Evolutionary conservation across 2,113 vertebrate genomes (phyloP).

Genomic region (Cochlearius cochlearius): DNA sequence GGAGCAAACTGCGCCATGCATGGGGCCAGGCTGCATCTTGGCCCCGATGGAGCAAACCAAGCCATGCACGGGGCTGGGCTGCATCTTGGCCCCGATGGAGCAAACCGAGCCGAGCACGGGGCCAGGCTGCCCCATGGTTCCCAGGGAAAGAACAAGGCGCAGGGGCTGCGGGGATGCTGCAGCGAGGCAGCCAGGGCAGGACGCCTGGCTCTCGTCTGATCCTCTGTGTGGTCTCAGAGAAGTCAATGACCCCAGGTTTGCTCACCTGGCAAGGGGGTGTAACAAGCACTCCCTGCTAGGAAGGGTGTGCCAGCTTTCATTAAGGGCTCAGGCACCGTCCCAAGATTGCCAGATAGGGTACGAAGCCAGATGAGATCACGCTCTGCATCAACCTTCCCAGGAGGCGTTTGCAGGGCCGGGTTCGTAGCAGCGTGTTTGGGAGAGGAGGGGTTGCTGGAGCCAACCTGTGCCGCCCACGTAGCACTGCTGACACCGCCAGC

Average conservation of each 20-base stretch:
- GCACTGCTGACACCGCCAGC: not conserved
- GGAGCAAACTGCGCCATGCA: no score
- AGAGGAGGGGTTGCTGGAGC: not conserved
- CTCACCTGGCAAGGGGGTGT: not conserved
- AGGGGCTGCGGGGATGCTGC: not conserved
- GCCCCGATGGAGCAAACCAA: not conserved
- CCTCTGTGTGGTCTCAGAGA: not conserved
- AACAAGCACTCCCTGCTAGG: not conserved
- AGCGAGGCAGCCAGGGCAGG: not conserved
- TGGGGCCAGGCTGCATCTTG: not conserved
- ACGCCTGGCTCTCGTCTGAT: rapidly evolving
- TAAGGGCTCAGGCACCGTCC: not conserved
- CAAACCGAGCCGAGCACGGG: rapidly evolving
- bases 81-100: not conserved
- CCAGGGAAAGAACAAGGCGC: rapidly evolving
- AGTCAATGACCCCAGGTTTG: not conserved
- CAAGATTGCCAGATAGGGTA: not conserved
- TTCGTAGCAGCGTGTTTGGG: not conserved
- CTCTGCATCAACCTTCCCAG: not conserved
- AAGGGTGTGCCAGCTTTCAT: not conserved
- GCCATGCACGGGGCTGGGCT: not conserved
- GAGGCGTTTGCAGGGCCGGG: not conserved
- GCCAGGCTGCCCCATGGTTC: not conserved
- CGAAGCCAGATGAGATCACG: not conserved
- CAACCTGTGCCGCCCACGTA: not conserved